Evolutionary conservation across 2,797 vertebrate genomes (phyloP), one percentile per base, ranked within the genome.

Genomic region (Geotrypetes seraphini): DNA sequence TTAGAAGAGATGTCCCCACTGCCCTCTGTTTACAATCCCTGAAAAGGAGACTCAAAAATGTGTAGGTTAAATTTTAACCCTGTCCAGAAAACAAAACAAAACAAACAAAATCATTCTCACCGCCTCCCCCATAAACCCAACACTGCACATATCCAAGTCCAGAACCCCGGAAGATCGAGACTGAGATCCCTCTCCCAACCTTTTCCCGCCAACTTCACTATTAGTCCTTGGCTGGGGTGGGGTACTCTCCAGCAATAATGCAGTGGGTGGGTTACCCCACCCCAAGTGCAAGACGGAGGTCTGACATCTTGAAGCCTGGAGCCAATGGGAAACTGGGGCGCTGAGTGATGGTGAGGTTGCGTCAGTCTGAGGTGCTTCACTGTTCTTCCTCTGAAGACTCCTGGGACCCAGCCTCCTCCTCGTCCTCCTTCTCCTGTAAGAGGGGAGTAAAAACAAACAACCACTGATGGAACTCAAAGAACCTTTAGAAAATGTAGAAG

Each of bases 351-450:
- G n/a, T 85, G 88, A 91, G 89, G 88, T 89, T 91, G 88, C 78
- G 66, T 71, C 56, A 63, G 69, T 72, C 63, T 30, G 49, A 63
- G 41, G 39, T 36, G 43, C 58, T 63, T 90, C 90, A 93, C 84
- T 94, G 89, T 71, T 91, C 88, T 32, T 87, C 88, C 71, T 92
- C 91, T 2, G 92, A 96, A 37, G 91, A 95, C 59, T 92, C 86
- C 75, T 93, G 89, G 30, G 91, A 89, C 31, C 88, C 85, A 60
- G 90, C 88, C 57, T 94, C 89, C 50, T 83, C 79, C 32, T 81
- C 76, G 49, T 91, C 89, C 26, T 90, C 89, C 73, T 92, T 86
- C 86, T 91, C 70, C 12, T 66, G 40, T 7, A 24, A 23, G 31
- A 12, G 18, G 33, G 21, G 11, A 37, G 5, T n/a, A n/a, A n/a